Evolutionary conservation across 2,888 invertebrate species (phyloP), one percentile per base, ranked within the genome.

Genomic region (Agrotis clavis): DNA sequence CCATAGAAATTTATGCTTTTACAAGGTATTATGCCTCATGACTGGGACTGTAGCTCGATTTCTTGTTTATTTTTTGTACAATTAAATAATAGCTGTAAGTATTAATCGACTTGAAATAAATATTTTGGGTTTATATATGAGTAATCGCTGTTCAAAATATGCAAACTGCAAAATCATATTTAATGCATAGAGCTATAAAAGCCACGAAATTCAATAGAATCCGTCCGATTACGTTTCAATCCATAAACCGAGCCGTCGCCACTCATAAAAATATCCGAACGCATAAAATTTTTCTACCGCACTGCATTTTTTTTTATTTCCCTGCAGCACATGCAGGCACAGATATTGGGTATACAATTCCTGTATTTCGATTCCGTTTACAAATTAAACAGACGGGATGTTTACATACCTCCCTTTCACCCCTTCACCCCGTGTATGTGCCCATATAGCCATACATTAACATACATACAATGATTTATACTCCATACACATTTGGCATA

Each of bases 401-500:
- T 89, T 87, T 86, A 87, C 86, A 86, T 84, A 82, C 84, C 82
- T 82, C 87, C 90, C 83, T 57, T 56, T 53, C 60, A 86, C 75
- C 72, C 75, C 67, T 16, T 48, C 67, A 60, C 74, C 74, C 75
- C 76, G 66, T 61, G 19, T 56, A 59, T 53, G n/a, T 78, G 51
- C 4, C 51, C 59, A 64, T 62, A 79, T 67, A 84, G 60, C 79
- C 75, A 78, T 82, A 85, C 77, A 82, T 81, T 84, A 85, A 86
- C 82, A 85, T 87, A 88, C 82, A 86, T 86, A 86, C 90, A 90
- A 93, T 95, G 95, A 95, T 95, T 95, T 95, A 95, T 94, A 90
- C 91, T 91, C 87, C 91, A 92, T 91, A 92, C 91, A 94, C 95
- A 96, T 95, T 96, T 95, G 93, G 94, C 90, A 94, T 95, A 95